Conservation (phyloP, 2,113 vertebrate genomes). For the Lampris incognitus region DNA sequence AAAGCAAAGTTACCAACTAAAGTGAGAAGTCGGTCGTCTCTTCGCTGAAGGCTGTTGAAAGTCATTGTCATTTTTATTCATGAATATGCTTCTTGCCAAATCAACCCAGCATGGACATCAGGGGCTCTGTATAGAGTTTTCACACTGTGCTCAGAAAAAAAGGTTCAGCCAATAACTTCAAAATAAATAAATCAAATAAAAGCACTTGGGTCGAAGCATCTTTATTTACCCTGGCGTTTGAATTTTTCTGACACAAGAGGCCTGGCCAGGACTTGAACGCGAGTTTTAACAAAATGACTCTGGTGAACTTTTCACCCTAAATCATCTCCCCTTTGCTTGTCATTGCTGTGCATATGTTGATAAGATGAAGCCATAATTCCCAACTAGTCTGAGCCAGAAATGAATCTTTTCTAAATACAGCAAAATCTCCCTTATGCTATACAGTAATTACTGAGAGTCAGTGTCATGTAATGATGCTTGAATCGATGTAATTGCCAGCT, state of each 20-base stretch:
- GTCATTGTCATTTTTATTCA: no score
- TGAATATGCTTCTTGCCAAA: no score
- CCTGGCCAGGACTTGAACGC: not conserved
- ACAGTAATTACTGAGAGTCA: slow-evolving; percentile 61
- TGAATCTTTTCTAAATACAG: slow-evolving; percentile 17
- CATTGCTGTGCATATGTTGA: slow-evolving; percentile 7
- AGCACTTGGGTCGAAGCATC: no score
- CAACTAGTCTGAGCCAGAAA: slow-evolving; percentile 12
- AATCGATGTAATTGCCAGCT: slow-evolving; percentile 60
- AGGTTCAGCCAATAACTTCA: no score
- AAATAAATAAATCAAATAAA: no score
- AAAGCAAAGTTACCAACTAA: no score
- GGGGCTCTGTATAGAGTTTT: no score
- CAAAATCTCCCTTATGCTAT: slow-evolving; percentile 48
- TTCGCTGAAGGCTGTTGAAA: no score
- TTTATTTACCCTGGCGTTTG: not conserved
- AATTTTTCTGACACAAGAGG: not conserved
- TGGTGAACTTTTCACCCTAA: not conserved
- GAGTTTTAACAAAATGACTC: not conserved
- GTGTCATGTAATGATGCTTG: slow-evolving; percentile 57
- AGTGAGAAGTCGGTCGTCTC: no score
- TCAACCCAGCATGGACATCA: no score
- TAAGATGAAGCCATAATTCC: slow-evolving; percentile 16
- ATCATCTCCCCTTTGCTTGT: slow-evolving; percentile 27
- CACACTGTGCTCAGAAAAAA: no score